Percentiles rank a stretch among this genome's conserved stretches.
These are phyloP conservation scores for Mastomys natalensis DNA, from an alignment of 2,113 vertebrate genomes.

Conservation along the genomic window DNA sequence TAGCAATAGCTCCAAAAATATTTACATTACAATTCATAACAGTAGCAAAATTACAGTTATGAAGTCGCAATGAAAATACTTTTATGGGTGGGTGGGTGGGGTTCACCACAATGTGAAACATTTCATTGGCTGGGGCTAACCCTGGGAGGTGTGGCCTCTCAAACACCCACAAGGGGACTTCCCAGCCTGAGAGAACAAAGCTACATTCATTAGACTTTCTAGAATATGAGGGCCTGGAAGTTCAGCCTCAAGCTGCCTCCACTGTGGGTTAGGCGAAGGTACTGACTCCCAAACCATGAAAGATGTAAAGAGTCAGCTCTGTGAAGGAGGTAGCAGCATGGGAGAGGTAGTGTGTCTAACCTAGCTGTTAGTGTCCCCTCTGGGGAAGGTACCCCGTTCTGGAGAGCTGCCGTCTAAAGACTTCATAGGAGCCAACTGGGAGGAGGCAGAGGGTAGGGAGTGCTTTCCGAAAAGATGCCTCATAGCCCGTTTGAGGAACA, in stretches of 20 bases:
- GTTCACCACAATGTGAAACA: background rate
- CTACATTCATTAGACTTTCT: background rate
- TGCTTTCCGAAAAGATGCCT: background rate
- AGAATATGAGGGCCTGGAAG: background rate
- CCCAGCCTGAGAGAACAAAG: too few species aligned
- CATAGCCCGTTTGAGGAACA: background rate
- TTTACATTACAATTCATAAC: background rate
- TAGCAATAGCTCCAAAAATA: background rate
- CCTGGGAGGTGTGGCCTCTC: background rate
- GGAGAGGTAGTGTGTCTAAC: too few species aligned
- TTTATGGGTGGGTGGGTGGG: background rate
- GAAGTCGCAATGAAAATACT: background rate
- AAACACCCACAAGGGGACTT: background rate
- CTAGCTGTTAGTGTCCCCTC: accelerated
- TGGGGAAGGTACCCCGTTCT: background rate
- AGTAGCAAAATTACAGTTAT: background rate
- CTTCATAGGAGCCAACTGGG: background rate
- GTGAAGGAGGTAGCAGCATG: accelerated
- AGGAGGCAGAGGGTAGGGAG: background rate
- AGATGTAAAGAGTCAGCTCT: accelerated
- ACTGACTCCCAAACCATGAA: background rate
- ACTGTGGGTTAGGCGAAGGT: background rate
- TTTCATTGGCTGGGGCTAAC: background rate
- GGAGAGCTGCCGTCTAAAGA: background rate
- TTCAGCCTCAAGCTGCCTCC: background rate